A percentile compares a stretch with the other conserved stretches of the same genome.
Evolutionary conservation across 2,888 invertebrate genomes (phyloP).

Genomic region (Heliconius ethilla): DNA sequence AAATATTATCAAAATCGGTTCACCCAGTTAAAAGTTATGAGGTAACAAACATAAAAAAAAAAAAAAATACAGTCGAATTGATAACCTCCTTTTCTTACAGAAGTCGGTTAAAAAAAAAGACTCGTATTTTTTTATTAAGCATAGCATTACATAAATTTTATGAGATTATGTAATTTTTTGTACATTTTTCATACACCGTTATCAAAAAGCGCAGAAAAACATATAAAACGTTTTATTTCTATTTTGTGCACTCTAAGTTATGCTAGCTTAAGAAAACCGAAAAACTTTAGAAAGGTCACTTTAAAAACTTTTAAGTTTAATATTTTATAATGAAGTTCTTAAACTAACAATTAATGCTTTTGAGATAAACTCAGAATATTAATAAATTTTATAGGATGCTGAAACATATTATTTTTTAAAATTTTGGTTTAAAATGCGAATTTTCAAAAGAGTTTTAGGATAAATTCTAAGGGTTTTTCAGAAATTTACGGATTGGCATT

Average conservation of each 20-base stretch:
- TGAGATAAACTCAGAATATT: background rate
- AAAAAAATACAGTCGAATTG: too few species aligned
- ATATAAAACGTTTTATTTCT: background rate
- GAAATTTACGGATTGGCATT: too few species aligned
- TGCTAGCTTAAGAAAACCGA: background rate
- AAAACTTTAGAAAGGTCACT: constrained; percentile 17
- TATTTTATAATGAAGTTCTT: background rate
- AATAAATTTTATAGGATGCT: background rate
- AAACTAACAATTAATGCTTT: background rate
- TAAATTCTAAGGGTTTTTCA: too few species aligned
- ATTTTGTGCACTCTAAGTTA: background rate
- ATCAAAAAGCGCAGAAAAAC: background rate
- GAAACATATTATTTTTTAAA: too few species aligned
- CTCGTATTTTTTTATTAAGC: background rate
- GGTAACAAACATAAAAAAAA: too few species aligned
- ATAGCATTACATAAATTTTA: background rate
- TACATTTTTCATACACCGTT: background rate
- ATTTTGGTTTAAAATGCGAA: too few species aligned
- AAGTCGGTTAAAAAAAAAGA: too few species aligned
- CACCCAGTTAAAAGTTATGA: too few species aligned
- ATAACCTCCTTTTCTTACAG: too few species aligned
- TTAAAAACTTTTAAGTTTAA: constrained; percentile 1
- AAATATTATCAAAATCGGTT: too few species aligned
- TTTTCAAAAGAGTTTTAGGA: too few species aligned
- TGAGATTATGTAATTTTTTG: too few species aligned